These are phyloP conservation scores for Arizona elegans DNA, from an alignment of 2,113 vertebrate genomes.

Conservation along the genomic window DNA sequence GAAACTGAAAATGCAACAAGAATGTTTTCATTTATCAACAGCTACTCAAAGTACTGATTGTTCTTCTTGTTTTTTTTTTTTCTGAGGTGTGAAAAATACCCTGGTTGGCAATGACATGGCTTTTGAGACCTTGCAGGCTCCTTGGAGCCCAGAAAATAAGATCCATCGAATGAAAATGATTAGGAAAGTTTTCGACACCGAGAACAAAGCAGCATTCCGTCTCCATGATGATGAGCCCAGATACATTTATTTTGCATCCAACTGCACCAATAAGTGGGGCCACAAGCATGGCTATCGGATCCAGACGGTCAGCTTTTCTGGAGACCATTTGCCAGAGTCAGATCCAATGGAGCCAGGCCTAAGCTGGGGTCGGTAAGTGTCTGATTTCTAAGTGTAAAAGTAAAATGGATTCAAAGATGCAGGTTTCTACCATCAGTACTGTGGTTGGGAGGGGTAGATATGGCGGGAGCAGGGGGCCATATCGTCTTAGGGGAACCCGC, in stretches of 20 bases:
- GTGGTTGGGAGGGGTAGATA: no score
- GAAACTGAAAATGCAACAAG: neutral
- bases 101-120: slow-evolving; percentile 85
- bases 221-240: slow-evolving; percentile 74
- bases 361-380: slow-evolving; percentile 90
- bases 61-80: slow-evolving; percentile 9
- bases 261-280: slow-evolving; percentile 83
- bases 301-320: slow-evolving; percentile 80
- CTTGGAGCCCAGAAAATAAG: slow-evolving; percentile 74
- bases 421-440: no score
- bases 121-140: slow-evolving; percentile 73
- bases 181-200: slow-evolving; percentile 77
- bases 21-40: neutral
- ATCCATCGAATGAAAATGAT: slow-evolving; percentile 81
- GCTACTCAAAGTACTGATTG: neutral
- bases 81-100: slow-evolving; percentile 79
- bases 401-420: neutral
- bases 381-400: neutral
- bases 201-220: slow-evolving; percentile 80
- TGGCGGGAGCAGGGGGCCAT: no score
- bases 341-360: slow-evolving; percentile 80
- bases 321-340: slow-evolving; percentile 81
- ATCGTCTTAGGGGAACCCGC: no score
- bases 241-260: slow-evolving; percentile 84
- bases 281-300: slow-evolving; percentile 86